phyloP scores from a whole-genome alignment of 2,113 vertebrate genomes.

The Myotis yumanensis region DNA sequence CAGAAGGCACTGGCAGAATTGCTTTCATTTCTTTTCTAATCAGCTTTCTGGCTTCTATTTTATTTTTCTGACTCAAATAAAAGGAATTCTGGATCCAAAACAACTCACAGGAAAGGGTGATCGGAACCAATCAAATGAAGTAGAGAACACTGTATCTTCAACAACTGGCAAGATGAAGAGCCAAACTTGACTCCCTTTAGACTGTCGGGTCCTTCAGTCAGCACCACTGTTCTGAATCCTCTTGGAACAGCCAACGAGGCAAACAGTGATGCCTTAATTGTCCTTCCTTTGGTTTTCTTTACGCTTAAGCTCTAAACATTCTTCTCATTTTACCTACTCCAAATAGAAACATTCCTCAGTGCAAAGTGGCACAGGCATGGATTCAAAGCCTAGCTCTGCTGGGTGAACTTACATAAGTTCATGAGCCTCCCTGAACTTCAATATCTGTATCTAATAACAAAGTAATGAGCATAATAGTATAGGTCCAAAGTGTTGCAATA shows the following conservation, averaged over 20 bases:
- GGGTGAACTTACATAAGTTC: not conserved
- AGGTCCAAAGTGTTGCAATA: not conserved
- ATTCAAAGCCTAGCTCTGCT: not conserved
- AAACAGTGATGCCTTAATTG: not conserved
- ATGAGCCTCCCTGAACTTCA: not conserved
- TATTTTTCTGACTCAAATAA: slow-evolving; percentile 11
- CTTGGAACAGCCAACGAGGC: not conserved
- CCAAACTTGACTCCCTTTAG: not conserved
- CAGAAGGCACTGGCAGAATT: not conserved
- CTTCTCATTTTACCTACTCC: not conserved
- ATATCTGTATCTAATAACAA: slow-evolving; percentile 19
- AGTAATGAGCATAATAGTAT: not conserved
- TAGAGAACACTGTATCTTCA: not conserved
- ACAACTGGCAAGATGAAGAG: not conserved
- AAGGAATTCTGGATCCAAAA: slow-evolving; percentile 37
- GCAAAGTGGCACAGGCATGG: not conserved
- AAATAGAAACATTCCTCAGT: not conserved
- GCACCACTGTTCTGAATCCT: not conserved
- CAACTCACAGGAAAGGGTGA: not conserved
- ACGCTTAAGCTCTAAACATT: not conserved
- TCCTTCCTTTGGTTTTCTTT: not conserved
- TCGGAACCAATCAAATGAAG: not conserved
- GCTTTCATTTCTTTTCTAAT: slow-evolving; percentile 46
- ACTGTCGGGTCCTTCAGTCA: not conserved
- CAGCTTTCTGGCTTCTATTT: slow-evolving; percentile 39